phyloP scores from a whole-genome alignment of 2,113 vertebrate genomes.

The Mesembrinibis cayennensis region DNA sequence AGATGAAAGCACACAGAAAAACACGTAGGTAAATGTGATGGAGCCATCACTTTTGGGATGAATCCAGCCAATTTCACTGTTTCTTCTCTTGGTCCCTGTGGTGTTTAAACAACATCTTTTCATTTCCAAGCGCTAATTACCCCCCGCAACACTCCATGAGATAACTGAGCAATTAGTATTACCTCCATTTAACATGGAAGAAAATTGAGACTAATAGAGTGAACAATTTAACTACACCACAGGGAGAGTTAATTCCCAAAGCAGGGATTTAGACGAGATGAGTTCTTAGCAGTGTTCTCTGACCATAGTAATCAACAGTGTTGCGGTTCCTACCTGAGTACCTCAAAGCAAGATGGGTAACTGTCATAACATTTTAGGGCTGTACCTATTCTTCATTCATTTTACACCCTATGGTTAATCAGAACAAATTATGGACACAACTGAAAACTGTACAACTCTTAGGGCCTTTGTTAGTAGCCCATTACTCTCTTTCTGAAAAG shows the following conservation, averaged over 20 bases:
- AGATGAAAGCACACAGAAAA: not conserved
- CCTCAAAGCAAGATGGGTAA: not conserved
- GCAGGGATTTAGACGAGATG: not conserved
- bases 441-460: not conserved
- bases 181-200: not conserved
- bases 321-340: not conserved
- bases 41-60: not conserved
- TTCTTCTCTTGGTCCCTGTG: not conserved
- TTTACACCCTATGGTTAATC: not conserved
- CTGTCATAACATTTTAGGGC: not conserved
- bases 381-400: not conserved
- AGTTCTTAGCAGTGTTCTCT: not conserved
- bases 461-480: not conserved
- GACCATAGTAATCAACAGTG: not conserved
- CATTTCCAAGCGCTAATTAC: not conserved
- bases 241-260: not conserved
- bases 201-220: not conserved
- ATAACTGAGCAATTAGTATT: not conserved
- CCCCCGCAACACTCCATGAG: not conserved
- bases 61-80: not conserved
- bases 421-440: not conserved
- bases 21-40: not conserved
- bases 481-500: not conserved
- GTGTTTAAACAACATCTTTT: not conserved
- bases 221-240: not conserved